Percentiles rank a stretch among this genome's conserved stretches.
Conservation (phyloP, 2,113 vertebrate species). For the Grammatotria lemairii region DNA sequence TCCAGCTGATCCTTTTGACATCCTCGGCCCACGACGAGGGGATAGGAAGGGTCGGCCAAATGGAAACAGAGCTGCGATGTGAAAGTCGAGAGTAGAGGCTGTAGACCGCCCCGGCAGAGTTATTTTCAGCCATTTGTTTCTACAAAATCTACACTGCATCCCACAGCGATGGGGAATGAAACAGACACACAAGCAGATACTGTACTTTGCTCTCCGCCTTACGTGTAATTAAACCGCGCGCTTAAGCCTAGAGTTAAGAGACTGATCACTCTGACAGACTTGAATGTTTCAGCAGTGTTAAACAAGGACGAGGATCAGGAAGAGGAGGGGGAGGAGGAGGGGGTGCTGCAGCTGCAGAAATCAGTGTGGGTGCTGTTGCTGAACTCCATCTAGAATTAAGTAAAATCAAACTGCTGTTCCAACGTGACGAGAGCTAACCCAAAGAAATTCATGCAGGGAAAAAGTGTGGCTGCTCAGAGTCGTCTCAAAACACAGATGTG, state of each 20-base stretch:
- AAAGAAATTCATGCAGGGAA: neutral
- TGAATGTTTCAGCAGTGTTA: neutral
- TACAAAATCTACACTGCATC: conserved; percentile 15
- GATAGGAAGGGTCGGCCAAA: neutral
- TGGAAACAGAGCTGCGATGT: neutral
- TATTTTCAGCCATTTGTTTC: conserved; percentile 9
- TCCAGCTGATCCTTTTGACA: conserved; percentile 39
- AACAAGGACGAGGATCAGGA: neutral
- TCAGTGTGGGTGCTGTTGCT: neutral
- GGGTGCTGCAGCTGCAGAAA: conserved; percentile 3
- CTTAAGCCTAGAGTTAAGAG: conserved; percentile 20
- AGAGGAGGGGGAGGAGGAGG: neutral
- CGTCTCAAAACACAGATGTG: neutral
- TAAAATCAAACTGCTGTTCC: neutral
- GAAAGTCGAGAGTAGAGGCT: neutral
- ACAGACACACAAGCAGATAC: neutral
- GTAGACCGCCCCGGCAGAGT: neutral
- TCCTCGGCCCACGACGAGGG: neutral
- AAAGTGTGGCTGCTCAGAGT: neutral
- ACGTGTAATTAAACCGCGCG: conserved; percentile 46
- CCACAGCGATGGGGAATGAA: neutral
- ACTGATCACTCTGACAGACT: neutral
- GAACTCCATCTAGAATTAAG: neutral
- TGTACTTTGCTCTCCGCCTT: neutral
- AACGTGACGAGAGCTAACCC: neutral